Evolutionary conservation across 1,140 invertebrate species (phyloP).

Genomic region (Diabrotica undecimpunctata): DNA sequence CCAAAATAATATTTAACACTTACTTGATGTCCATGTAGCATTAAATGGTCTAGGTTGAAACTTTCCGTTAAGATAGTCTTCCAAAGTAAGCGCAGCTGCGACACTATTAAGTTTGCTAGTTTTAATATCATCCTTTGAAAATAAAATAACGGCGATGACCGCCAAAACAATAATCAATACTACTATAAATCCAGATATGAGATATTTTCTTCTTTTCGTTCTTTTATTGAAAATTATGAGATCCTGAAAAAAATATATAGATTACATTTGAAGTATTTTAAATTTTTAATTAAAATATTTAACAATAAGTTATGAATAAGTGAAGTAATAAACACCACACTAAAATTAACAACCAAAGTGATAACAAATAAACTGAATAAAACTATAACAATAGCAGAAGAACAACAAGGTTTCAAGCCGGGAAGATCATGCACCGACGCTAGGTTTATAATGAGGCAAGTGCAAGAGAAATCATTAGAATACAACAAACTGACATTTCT

Average conservation of each 20-base stretch:
- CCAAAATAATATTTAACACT: background rate
- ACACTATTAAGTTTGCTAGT: constrained; percentile 17
- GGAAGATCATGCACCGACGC: no score
- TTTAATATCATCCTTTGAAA: constrained; percentile 25
- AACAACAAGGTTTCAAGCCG: no score
- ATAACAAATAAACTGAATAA: no score
- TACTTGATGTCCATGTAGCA: constrained; percentile 53
- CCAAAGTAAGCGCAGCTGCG: constrained; percentile 41
- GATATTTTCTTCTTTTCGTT: constrained; percentile 42
- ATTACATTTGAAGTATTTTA: no score
- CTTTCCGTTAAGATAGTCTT: constrained; percentile 49
- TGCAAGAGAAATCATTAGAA: no score
- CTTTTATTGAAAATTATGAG: constrained; percentile 45
- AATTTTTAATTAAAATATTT: no score
- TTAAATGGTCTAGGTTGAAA: constrained; percentile 52
- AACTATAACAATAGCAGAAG: no score
- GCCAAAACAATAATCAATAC: constrained; percentile 37
- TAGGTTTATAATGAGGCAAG: no score
- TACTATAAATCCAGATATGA: constrained; percentile 37
- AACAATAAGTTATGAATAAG: no score
- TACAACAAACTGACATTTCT: no score
- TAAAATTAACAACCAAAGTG: no score
- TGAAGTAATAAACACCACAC: no score
- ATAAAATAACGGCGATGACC: constrained; percentile 37
- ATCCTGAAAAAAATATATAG: constrained; percentile 41